A percentile compares a stretch with the other conserved stretches of the same genome.
phyloP scores from a whole-genome alignment of 2,113 vertebrate species.

The Eolophus roseicapilla region DNA sequence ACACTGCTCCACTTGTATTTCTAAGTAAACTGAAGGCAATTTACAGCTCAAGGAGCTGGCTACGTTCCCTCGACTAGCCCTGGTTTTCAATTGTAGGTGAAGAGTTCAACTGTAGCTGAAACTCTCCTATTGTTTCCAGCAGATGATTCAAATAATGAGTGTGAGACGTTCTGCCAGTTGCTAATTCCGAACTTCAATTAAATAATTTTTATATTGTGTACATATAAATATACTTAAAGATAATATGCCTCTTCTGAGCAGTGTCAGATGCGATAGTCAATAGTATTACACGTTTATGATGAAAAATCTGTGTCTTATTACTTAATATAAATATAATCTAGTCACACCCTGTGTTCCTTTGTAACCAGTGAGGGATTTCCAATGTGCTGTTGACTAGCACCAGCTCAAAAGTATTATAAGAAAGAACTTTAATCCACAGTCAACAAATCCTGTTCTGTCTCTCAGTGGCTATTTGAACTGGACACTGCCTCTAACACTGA shows the following conservation, averaged over 20 bases:
- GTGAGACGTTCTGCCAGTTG: neutral
- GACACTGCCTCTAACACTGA: neutral
- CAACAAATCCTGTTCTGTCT: neutral
- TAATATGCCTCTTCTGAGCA: neutral
- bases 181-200: conserved; percentile 5
- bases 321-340: neutral
- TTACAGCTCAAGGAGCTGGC: conserved; percentile 3
- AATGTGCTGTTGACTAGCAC: neutral
- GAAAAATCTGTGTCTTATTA: neutral
- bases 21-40: neutral
- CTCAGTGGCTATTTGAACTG: neutral
- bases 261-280: neutral
- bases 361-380: neutral
- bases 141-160: conserved; percentile 42
- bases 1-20: neutral
- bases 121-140: conserved; percentile 46
- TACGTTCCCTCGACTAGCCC: neutral
- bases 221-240: neutral
- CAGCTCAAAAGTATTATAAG: neutral
- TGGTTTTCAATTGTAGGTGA: conserved; percentile 6
- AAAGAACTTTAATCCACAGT: neutral
- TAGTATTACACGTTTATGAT: neutral
- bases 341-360: neutral
- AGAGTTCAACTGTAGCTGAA: conserved; percentile 37
- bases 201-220: neutral